These are phyloP conservation scores for Meghimatium bilineatum DNA, from an alignment of 2,888 invertebrate species.

Conservation along the genomic window DNA sequence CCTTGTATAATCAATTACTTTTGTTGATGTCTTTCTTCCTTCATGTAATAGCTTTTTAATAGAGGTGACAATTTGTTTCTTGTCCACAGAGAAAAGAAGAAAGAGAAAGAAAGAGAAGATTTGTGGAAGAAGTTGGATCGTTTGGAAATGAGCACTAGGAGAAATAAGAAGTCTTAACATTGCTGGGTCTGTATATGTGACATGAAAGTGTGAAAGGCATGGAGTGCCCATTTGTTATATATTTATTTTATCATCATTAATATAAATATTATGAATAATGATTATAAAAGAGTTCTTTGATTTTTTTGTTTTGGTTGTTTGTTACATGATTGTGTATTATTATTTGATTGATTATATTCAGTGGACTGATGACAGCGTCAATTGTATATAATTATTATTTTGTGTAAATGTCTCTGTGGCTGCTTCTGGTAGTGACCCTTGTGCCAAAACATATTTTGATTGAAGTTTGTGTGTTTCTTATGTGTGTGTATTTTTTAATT, in stretches of 20 bases:
- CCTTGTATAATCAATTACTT: too few relatives aligned
- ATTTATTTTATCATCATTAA: constrained; percentile 50
- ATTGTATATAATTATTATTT: neutral
- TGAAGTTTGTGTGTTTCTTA: neutral
- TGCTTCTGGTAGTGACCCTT: constrained; percentile 35
- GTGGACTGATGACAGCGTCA: neutral
- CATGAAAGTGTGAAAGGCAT: constrained; percentile 39
- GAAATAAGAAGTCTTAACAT: constrained; percentile 56
- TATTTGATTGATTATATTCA: constrained; percentile 6
- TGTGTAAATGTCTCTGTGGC: constrained; percentile 12
- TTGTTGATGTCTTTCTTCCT: too few relatives aligned
- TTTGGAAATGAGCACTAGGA: constrained; percentile 71
- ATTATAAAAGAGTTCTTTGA: constrained; percentile 32
- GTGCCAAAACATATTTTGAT: constrained; percentile 34
- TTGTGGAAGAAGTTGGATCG: constrained; percentile 85
- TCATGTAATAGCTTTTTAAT: too few relatives aligned
- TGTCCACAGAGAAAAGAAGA: constrained; percentile 89
- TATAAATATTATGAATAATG: constrained; percentile 49
- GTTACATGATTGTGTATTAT: constrained; percentile 3
- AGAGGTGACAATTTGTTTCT: neutral
- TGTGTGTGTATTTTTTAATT: neutral
- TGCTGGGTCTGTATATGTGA: constrained; percentile 43
- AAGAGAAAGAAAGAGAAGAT: constrained; percentile 97
- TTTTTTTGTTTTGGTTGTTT: neutral
- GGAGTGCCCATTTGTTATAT: constrained; percentile 38